Base-by-base conservation (phyloP, 2,888 invertebrate genomes). In the Polydrusus tereticollis region DNA sequence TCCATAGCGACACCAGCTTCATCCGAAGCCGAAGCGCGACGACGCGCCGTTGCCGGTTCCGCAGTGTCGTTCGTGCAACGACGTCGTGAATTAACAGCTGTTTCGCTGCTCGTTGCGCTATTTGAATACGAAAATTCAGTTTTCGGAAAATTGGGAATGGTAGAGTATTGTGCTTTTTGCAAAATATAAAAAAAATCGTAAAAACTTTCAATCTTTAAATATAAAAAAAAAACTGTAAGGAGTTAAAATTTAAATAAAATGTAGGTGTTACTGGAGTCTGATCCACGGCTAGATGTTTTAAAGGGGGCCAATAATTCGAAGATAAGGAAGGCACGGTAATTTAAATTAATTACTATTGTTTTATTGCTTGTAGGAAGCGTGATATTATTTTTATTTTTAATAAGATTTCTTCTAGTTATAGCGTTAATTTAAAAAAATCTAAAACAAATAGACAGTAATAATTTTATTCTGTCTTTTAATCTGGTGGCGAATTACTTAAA, bases 1-100 rank as follows among this genome's bases (percentile, higher is more conserved):
- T 77, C 79, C 78, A 81, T 81, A 67, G 76, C 74, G 72, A 80
- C 79, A 76, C 75, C 79, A 80, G 80, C 80, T 77, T 80, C 80
- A 76, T 71, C 69, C 47, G 73, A 72, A 73, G 70, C 69, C 47
- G 73, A 72, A 73, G 70, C 75, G 75, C 74, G 75, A 74, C 75
- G 68, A 76, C 75, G 76, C 74, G 76, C 77, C 77, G 77, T 74
- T 69, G 77, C 74, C 74, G 71, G 72, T 67, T 72, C 76, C 73
- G 75, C 71, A 73, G 77, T 75, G 59, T 72, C 59, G 69, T 55
- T 69, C 74, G 68, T 65, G 74, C 68, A 63, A 62, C 69, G 69
- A 60, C 70, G 72, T 26, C 58, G 69, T 23, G 69, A 69, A 62
- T 58, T 33, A 21, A 62, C 69, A 58, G 69, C 63, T 63, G 69